Evolutionary conservation across 2,888 invertebrate species (phyloP).

Genomic region (Andrena bicolor): DNA sequence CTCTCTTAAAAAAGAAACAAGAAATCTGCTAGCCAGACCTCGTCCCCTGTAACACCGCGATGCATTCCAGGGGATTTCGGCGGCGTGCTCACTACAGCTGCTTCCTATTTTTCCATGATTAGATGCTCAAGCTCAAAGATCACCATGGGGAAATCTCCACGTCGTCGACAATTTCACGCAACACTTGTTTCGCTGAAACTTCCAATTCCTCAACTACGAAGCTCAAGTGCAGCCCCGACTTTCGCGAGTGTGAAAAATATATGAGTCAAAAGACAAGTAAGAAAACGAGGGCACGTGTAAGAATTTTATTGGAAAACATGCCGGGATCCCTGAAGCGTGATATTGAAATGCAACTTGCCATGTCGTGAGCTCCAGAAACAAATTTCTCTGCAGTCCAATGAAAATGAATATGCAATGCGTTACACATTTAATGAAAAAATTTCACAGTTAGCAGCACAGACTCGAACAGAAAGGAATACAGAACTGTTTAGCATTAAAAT

Average conservation of each 20-base stretch:
- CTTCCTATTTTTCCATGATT: constrained; percentile 37
- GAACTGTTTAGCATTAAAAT: too few species aligned
- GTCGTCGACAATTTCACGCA: constrained; percentile 32
- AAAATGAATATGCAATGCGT: too few species aligned
- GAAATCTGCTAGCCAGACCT: constrained; percentile 22
- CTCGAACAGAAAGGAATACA: too few species aligned
- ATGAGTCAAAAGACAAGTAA: too few species aligned
- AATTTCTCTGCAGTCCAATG: too few species aligned
- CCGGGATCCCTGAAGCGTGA: too few species aligned
- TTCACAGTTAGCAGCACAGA: too few species aligned
- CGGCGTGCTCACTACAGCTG: background rate
- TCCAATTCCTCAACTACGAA: background rate
- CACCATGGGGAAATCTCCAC: constrained; percentile 44
- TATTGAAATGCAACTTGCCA: too few species aligned
- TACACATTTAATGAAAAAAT: too few species aligned
- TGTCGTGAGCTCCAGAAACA: too few species aligned
- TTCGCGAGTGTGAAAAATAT: background rate
- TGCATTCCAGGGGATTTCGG: constrained; percentile 30
- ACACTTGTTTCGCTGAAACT: background rate
- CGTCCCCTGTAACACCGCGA: constrained; percentile 28
- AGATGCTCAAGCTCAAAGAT: constrained; percentile 26
- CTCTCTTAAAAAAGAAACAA: constrained; percentile 6
- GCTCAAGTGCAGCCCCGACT: background rate
- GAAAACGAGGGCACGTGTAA: too few species aligned
- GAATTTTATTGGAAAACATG: too few species aligned